A percentile compares a stretch with the other conserved stretches of the same genome.
Evolutionary conservation across 2,113 vertebrate species (phyloP).

Genomic region (Atractosteus spatula): DNA sequence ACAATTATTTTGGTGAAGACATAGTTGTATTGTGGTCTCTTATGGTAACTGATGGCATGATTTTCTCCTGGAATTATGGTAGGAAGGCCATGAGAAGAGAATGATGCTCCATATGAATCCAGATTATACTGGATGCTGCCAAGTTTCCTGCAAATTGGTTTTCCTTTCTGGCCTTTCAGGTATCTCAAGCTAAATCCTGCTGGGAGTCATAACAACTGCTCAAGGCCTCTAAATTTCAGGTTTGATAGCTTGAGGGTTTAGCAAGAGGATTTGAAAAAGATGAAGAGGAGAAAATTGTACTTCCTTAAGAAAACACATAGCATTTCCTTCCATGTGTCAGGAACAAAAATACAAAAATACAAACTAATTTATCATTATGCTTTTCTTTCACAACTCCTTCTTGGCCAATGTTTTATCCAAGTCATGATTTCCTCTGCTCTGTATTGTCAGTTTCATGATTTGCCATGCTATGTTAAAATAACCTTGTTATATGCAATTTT

Average conservation of each 20-base stretch:
- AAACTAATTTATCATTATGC: slow-evolving; percentile 82
- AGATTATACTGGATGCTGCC: slow-evolving; percentile 55
- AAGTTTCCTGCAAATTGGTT: slow-evolving; percentile 70
- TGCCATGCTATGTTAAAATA: slow-evolving; percentile 55
- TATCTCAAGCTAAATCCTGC: slow-evolving; percentile 73
- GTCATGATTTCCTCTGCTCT: slow-evolving; percentile 43
- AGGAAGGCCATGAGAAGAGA: slow-evolving; percentile 67
- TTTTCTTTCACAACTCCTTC: slow-evolving; percentile 75
- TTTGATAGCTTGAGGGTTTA: slow-evolving; percentile 80
- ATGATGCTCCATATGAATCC: slow-evolving; percentile 70
- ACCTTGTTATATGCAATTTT: slow-evolving; percentile 58
- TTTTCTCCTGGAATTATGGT: slow-evolving; percentile 65
- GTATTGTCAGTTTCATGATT: slow-evolving; percentile 44
- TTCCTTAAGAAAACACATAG: slow-evolving; percentile 90
- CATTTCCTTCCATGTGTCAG: slow-evolving; percentile 87
- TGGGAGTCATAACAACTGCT: slow-evolving; percentile 77
- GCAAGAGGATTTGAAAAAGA: slow-evolving; percentile 80
- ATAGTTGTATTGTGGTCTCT: too few relatives aligned
- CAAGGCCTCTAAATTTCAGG: slow-evolving; percentile 80
- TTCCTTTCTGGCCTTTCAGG: slow-evolving; percentile 72
- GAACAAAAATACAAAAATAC: slow-evolving; percentile 72
- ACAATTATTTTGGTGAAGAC: too few relatives aligned
- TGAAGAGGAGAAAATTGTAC: slow-evolving; percentile 92
- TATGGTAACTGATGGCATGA: too few relatives aligned
- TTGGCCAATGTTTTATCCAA: slow-evolving; percentile 54